These are phyloP conservation scores for Oncopodura yosiiana DNA, from an alignment of 1,140 invertebrate species.

Conservation along the genomic window DNA sequence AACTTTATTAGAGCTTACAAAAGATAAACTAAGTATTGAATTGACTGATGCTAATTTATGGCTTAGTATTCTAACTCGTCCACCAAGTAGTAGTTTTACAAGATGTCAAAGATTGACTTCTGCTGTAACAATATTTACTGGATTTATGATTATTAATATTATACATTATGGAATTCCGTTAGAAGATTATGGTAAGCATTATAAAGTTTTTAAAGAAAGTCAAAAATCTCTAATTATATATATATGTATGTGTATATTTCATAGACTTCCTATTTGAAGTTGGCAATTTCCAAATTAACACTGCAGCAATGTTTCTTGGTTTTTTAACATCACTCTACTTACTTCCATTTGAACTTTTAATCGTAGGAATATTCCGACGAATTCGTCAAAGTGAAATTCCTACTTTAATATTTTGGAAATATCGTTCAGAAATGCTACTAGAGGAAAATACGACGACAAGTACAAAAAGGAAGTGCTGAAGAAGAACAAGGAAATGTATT, in stretches of 20 bases:
- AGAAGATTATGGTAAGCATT: not conserved
- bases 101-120: conserved; percentile 14
- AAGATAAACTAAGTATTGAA: conserved; percentile 6
- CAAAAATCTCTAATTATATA: not conserved
- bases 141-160: conserved; percentile 11
- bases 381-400: conserved; percentile 7
- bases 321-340: not conserved
- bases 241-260: not conserved
- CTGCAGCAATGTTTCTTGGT: not conserved
- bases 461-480: not conserved
- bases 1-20: conserved; percentile 4
- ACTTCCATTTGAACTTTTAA: conserved; percentile 4
- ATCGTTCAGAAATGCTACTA: too few species aligned
- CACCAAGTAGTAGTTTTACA: conserved; percentile 13
- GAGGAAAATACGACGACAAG: too few species aligned
- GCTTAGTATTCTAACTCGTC: conserved; percentile 16
- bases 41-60: conserved; percentile 22
- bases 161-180: conserved; percentile 14
- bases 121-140: conserved; percentile 8
- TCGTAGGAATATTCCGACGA: conserved; percentile 1
- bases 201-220: not conserved
- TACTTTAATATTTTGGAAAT: conserved; percentile 22
- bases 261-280: conserved; percentile 1
- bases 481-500: not conserved
- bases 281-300: not conserved